Evolutionary conservation across 2,888 invertebrate species (phyloP).

Genomic region (Acrobasis suavella): DNA sequence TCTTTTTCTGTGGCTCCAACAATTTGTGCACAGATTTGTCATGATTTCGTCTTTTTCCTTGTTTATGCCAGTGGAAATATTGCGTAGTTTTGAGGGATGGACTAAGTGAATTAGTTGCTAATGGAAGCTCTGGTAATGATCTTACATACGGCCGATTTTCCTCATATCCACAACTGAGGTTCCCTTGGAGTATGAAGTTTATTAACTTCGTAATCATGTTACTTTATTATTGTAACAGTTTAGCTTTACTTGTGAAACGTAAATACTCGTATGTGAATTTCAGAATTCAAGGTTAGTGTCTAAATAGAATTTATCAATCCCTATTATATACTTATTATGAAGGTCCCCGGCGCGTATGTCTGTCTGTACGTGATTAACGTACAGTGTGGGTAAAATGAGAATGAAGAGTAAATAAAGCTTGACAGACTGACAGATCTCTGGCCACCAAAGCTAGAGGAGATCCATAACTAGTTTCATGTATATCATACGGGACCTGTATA

Average conservation of each 20-base stretch:
- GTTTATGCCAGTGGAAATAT: conserved; percentile 1
- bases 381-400: too few species aligned
- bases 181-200: neutral
- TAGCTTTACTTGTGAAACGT: neutral
- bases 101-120: conserved; percentile 16
- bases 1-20: conserved; percentile 61
- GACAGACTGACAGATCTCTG: too few species aligned
- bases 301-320: too few species aligned
- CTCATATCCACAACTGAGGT: neutral
- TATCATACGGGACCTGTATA: too few species aligned
- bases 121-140: conserved; percentile 4
- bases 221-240: neutral
- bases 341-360: too few species aligned
- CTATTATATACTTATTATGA: too few species aligned
- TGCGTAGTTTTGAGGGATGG: conserved; percentile 15
- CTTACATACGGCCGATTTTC: neutral
- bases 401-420: too few species aligned
- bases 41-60: conserved; percentile 38
- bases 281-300: too few species aligned
- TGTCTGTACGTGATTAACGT: too few species aligned
- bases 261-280: too few species aligned
- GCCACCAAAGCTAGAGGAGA: too few species aligned
- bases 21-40: conserved; percentile 46
- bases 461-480: too few species aligned
- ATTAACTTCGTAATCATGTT: neutral